Percentiles rank a stretch among this genome's conserved stretches.
These are phyloP conservation scores for Cathartes aura DNA, from an alignment of 2,113 vertebrate species.

Conservation along the genomic window DNA sequence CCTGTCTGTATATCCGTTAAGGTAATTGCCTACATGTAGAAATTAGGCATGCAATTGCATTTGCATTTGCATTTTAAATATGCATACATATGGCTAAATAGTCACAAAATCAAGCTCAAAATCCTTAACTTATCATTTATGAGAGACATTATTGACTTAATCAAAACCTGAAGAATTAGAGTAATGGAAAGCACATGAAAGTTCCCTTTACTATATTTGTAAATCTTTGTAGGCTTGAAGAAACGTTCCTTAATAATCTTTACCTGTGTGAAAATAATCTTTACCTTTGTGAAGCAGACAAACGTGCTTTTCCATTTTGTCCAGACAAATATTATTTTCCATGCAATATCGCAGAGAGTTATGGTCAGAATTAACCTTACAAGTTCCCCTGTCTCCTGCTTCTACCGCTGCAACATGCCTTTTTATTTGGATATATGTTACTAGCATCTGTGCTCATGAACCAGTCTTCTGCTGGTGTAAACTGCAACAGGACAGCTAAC, in stretches of 20 bases:
- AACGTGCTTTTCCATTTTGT: neutral
- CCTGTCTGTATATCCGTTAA: neutral
- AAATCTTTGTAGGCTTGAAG: neutral
- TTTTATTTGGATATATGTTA: neutral
- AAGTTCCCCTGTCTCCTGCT: neutral
- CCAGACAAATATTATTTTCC: neutral
- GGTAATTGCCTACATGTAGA: neutral
- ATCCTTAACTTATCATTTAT: neutral
- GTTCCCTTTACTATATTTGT: neutral
- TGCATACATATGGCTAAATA: neutral
- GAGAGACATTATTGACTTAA: neutral
- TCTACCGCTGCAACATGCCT: neutral
- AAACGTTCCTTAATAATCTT: neutral
- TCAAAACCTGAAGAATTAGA: neutral
- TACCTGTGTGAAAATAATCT: neutral
- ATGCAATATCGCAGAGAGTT: neutral
- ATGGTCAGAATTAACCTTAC: neutral
- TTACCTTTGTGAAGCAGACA: neutral
- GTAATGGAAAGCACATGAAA: neutral
- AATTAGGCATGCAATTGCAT: neutral
- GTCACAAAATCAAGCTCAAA: neutral
- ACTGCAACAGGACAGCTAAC: neutral
- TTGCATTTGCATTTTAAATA: conserved; percentile 38
- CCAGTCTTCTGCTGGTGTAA: neutral
- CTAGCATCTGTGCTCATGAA: neutral